Conservation (phyloP, 1,140 invertebrate species). For the Drosophila tristis region DNA sequence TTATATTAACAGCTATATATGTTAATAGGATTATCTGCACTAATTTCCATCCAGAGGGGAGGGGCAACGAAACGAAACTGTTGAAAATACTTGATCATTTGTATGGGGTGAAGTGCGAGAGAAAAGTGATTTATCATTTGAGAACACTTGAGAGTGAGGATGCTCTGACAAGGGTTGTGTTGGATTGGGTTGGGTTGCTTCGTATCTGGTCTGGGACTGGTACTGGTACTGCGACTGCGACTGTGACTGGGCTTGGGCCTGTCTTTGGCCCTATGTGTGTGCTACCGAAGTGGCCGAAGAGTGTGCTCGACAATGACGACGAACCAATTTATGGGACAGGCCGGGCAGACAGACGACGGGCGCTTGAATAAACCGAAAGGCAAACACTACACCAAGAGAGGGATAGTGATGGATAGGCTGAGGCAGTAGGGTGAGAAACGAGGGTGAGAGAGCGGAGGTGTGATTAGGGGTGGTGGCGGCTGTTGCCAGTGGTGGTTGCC, state of each 20-base stretch:
- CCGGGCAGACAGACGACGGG: constrained; percentile 28
- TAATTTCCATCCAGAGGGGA: constrained; percentile 38
- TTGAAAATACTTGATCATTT: constrained; percentile 35
- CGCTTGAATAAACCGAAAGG: constrained; percentile 59
- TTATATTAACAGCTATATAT: constrained; percentile 16
- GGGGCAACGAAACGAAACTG: background rate
- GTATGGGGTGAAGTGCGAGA: constrained; percentile 8
- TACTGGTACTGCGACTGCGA: constrained; percentile 7
- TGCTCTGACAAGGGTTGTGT: constrained; percentile 27
- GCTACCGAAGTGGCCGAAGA: constrained; percentile 62
- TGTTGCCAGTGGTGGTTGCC: constrained; percentile 14
- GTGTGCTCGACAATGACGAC: constrained; percentile 70
- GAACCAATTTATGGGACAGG: constrained; percentile 74
- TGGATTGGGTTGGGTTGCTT: constrained; percentile 1
- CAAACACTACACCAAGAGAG: constrained; percentile 44
- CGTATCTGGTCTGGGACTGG: background rate
- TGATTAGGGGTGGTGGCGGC: constrained; percentile 18
- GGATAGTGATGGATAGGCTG: too few relatives aligned
- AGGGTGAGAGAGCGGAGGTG: background rate
- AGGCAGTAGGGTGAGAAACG: background rate
- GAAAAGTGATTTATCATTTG: constrained; percentile 70
- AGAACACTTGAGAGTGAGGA: constrained; percentile 52
- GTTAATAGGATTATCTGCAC: constrained; percentile 62
- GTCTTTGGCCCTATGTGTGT: constrained; percentile 15
- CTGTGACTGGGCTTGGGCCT: constrained; percentile 10